A percentile compares a stretch with the other conserved stretches of the same genome.
Evolutionary conservation across 92 coral and sea anemone genomes (phyloP).

Genomic region (Desmophyllum pertusum): DNA sequence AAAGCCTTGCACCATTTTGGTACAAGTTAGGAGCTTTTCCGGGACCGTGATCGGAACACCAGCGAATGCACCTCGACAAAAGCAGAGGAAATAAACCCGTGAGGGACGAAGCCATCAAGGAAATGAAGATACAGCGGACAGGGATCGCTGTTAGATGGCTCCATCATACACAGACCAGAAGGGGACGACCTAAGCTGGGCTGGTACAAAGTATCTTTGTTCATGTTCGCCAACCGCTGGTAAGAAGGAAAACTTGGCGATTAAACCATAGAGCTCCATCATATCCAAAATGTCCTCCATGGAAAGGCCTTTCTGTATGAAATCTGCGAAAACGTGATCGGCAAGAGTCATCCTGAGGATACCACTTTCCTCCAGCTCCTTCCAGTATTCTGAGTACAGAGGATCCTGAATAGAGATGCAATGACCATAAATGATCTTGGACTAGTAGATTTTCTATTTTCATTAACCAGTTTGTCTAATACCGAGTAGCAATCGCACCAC

Average conservation of each 20-base stretch:
- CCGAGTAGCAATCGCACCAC: neutral
- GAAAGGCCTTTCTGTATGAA: conserved; percentile 47
- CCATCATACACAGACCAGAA: conserved; percentile 49
- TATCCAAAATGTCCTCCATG: conserved; percentile 63
- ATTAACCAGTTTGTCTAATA: no score
- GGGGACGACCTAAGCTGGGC: conserved; percentile 78
- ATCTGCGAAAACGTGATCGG: conserved; percentile 65
- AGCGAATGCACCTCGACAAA: conserved; percentile 63
- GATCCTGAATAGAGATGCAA: conserved; percentile 39
- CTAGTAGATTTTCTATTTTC: neutral
- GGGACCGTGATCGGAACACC: conserved; percentile 65
- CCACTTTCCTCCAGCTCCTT: conserved; percentile 69
- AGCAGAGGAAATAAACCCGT: conserved; percentile 70
- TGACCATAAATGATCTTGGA: neutral
- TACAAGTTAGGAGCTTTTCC: conserved; percentile 66
- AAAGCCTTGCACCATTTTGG: conserved; percentile 68
- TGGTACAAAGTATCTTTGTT: conserved; percentile 69
- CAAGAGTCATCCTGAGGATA: conserved; percentile 59
- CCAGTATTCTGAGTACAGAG: conserved; percentile 71
- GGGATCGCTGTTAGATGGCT: conserved; percentile 61
- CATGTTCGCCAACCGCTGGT: neutral
- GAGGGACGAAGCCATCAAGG: conserved; percentile 83
- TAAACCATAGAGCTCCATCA: conserved; percentile 81
- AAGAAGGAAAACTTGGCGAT: conserved; percentile 49
- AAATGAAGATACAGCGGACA: conserved; percentile 75